Conservation (phyloP, 1,140 invertebrate species). For the Microplitis demolitor region DNA sequence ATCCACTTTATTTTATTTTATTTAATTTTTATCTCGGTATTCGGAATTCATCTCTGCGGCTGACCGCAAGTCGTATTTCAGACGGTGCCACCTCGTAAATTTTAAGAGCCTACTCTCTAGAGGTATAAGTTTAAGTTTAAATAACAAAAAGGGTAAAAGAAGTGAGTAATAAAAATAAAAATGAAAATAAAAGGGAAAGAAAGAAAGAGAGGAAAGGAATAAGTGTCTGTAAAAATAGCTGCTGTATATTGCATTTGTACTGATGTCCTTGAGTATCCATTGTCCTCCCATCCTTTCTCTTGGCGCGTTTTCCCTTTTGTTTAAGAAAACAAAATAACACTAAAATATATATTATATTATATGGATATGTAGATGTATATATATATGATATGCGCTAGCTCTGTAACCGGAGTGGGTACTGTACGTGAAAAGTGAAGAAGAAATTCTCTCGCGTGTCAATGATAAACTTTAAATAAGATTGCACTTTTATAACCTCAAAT, state of each 20-base stretch:
- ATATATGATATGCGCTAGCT: too few relatives aligned
- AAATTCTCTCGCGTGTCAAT: too few relatives aligned
- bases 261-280: slow-evolving; percentile 41
- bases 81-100: slow-evolving; percentile 2
- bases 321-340: too few relatives aligned
- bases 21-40: slow-evolving; percentile 7
- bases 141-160: not conserved
- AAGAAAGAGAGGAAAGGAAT: not conserved
- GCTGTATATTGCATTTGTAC: slow-evolving; percentile 40
- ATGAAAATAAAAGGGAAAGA: too few relatives aligned
- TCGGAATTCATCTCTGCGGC: not conserved
- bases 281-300: too few relatives aligned
- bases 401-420: too few relatives aligned
- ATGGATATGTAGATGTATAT: too few relatives aligned
- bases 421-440: too few relatives aligned
- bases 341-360: too few relatives aligned
- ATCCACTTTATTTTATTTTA: not conserved
- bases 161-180: too few relatives aligned
- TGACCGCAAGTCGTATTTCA: slow-evolving; percentile 13
- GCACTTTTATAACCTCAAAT: not conserved
- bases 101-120: slow-evolving; percentile 31
- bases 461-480: too few relatives aligned
- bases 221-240: slow-evolving; percentile 42
- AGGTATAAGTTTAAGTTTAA: not conserved
- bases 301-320: too few relatives aligned